A percentile compares a stretch with the other conserved stretches of the same genome.
These are phyloP conservation scores for Cathartes aura DNA, from an alignment of 2,113 vertebrate genomes.

Conservation along the genomic window DNA sequence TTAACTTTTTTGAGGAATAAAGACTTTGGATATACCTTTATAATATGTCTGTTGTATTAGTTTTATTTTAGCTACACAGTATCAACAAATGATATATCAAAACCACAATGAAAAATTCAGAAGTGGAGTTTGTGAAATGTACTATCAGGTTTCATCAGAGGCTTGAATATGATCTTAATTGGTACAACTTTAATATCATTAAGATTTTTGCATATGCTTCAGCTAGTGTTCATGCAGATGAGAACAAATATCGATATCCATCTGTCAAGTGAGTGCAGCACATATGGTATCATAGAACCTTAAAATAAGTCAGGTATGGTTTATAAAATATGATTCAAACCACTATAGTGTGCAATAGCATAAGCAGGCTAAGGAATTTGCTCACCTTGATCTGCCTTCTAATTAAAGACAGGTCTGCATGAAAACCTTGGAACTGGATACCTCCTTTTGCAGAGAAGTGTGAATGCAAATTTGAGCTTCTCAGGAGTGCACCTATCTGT, in stretches of 20 bases:
- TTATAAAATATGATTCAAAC: constrained; percentile 55
- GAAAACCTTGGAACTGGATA: not conserved
- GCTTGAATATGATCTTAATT: constrained; percentile 69
- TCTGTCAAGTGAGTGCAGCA: constrained; percentile 66
- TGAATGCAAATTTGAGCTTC: not conserved
- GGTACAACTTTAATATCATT: constrained; percentile 72
- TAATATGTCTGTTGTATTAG: not conserved
- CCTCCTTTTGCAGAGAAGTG: not conserved
- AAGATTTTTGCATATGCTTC: constrained; percentile 72
- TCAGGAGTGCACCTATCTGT: not conserved
- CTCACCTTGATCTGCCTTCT: constrained; percentile 47
- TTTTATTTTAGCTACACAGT: constrained; percentile 15
- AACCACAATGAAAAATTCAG: constrained; percentile 32
- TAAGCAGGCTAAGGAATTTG: not conserved
- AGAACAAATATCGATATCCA: constrained; percentile 74
- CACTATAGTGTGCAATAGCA: not conserved
- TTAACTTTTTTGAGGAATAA: constrained; percentile 4
- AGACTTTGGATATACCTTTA: not conserved
- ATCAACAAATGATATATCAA: constrained; percentile 40
- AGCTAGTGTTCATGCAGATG: constrained; percentile 70
- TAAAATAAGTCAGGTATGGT: constrained; percentile 65
- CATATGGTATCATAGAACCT: constrained; percentile 70
- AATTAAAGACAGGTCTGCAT: not conserved
- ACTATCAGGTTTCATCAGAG: constrained; percentile 48
- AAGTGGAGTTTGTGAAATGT: constrained; percentile 52